Percentiles rank a stretch among this genome's conserved stretches.
These are phyloP conservation scores for Thalassarche chlororhynchos DNA, from an alignment of 2,113 vertebrate species.

Conservation along the genomic window DNA sequence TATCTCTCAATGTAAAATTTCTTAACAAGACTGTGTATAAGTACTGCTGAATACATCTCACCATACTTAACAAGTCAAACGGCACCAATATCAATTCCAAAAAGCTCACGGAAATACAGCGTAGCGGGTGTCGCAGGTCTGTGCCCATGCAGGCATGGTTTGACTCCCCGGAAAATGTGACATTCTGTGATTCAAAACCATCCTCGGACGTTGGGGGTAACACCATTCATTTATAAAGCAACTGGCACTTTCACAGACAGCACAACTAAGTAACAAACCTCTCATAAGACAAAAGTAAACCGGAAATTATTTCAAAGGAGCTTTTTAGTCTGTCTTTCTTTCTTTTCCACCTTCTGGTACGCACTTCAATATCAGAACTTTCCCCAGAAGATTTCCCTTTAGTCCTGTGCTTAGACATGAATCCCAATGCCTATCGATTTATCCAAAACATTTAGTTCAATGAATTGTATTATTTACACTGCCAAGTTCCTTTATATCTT, in stretches of 20 bases:
- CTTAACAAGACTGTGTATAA: neutral
- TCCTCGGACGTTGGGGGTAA: neutral
- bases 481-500: conserved; percentile 29
- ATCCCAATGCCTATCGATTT: neutral
- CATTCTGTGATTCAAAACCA: neutral
- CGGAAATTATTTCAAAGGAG: neutral
- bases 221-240: neutral
- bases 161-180: neutral
- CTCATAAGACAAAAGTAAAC: neutral
- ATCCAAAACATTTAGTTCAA: neutral
- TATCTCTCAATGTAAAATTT: neutral
- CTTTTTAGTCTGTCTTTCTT: neutral
- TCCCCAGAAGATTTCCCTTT: neutral
- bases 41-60: neutral
- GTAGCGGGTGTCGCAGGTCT: neutral
- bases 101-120: neutral
- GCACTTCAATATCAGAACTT: neutral
- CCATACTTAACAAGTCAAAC: neutral
- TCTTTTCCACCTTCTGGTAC: neutral
- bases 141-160: neutral
- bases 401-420: neutral
- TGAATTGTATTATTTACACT: conserved; percentile 1
- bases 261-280: neutral
- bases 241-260: neutral
- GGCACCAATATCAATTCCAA: neutral